Base-by-base conservation (phyloP, 2,888 invertebrate genomes). In the Stenichneumon culpator region DNA sequence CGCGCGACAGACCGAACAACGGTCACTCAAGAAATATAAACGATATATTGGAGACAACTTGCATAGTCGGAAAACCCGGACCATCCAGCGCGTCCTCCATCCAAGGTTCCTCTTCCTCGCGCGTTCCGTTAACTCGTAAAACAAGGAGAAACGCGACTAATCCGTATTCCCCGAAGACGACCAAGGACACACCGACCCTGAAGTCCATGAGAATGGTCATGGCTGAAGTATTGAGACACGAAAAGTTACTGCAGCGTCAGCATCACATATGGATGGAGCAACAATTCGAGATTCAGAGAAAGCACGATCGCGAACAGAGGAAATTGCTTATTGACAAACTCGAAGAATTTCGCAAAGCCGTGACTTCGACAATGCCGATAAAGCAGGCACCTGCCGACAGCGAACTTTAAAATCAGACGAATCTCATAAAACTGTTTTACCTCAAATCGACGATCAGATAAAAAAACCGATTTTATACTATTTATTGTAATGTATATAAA, bases 241-340 rank as follows among this genome's bases (percentile, higher is more conserved):
- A 90, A 57, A 88, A 89, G 77, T 11, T 86, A 9, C 75, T 91
- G 81, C 90, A 91, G 57, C 47, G 88, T 32, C 84, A 87, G 50
- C 90, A 91, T 82, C 90, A 89, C 6, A 39, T 50, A 3, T 91
- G 91, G 91, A 87, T 91, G 87, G 91, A 91, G 68, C 86, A 87
- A 44, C 91, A 91, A 74, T 90, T 91, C 68, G 89, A 89, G 67
- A 87, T 89, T 52, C 91, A 91, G 70, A 83, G 90, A 67, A 88
- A 89, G 16, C 88, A 90, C 65, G 88, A 90, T 70, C 83, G 86
- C 6, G 86, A 88, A 47, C 88, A 89, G 36, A 86, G 88, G 19
- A 78, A 81, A 19, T 68, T 87, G 52, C 69, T 91, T 19, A 74
- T 90, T 6, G 86, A 87, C 11, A 90, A 91, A 78, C 65, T 91